Percentiles rank a stretch among this genome's conserved stretches.
Evolutionary conservation across 2,113 vertebrate genomes (phyloP).

Genomic region (Apus apus): DNA sequence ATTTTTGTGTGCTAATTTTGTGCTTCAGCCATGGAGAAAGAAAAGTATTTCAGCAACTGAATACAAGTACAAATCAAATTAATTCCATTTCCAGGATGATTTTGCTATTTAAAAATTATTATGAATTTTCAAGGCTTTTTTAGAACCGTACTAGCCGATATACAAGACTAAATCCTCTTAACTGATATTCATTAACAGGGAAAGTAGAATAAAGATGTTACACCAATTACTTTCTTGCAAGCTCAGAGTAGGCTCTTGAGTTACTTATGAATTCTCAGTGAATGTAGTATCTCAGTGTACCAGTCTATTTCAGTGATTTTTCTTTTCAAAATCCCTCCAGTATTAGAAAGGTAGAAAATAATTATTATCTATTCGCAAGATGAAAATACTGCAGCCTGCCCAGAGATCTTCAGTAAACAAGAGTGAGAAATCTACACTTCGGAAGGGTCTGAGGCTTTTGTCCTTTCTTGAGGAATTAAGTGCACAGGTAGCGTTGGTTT

Average conservation of each 20-base stretch:
- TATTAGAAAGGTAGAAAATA: not conserved
- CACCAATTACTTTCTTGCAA: not conserved
- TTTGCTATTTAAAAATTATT: not conserved
- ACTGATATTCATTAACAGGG: not conserved
- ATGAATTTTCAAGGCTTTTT: not conserved
- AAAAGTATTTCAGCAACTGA: slow-evolving; percentile 9
- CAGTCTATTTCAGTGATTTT: not conserved
- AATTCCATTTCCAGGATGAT: not conserved
- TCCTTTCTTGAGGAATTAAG: not conserved
- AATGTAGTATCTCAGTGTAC: not conserved
- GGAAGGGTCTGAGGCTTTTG: not conserved
- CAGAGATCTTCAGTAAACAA: not conserved
- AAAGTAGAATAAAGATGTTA: not conserved
- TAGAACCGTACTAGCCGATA: not conserved
- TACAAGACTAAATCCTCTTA: not conserved
- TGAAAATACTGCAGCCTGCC: not conserved
- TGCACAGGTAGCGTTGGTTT: not conserved
- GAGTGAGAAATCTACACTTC: not conserved
- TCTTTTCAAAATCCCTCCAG: not conserved
- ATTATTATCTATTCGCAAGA: not conserved
- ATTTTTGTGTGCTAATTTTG: slow-evolving; percentile 66
- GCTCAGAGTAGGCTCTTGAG: not conserved
- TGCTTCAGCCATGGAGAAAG: slow-evolving; percentile 39
- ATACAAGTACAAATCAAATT: slow-evolving; percentile 8
- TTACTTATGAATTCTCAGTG: not conserved